Conservation (phyloP, 2,888 invertebrate genomes). For the Nephrotoma appendiculata region DNA sequence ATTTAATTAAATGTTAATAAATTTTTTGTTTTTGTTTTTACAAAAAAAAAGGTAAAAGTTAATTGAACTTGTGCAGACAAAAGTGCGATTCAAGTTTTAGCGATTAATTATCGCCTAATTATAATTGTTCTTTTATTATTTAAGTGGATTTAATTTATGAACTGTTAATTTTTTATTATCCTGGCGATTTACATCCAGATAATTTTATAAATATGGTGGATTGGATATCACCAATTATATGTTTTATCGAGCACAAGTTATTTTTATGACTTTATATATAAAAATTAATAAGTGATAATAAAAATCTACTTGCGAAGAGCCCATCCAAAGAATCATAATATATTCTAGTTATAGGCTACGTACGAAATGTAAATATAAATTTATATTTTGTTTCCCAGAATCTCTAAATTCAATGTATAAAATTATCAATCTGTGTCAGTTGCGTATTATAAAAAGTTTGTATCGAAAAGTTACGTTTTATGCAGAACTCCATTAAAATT, state of each 20-base stretch:
- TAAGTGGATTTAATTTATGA: not conserved
- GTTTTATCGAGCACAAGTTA: too few relatives aligned
- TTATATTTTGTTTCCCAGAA: not conserved
- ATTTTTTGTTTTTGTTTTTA: not conserved
- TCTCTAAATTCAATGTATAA: not conserved
- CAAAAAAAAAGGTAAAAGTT: not conserved
- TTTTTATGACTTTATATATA: too few relatives aligned
- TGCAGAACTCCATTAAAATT: not conserved
- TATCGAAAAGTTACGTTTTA: not conserved
- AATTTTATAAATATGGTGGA: not conserved
- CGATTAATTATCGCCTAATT: not conserved
- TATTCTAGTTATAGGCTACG: too few relatives aligned
- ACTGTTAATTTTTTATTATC: not conserved
- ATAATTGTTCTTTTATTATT: not conserved
- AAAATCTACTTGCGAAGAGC: too few relatives aligned
- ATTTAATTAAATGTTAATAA: not conserved
- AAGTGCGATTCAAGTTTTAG: not conserved
- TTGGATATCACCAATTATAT: not conserved
- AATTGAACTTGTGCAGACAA: not conserved
- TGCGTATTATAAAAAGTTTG: not conserved
- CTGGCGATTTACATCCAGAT: not conserved
- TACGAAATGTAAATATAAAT: not conserved
- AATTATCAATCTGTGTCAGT: not conserved
- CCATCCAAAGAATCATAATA: too few relatives aligned
- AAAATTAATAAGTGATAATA: too few relatives aligned